Percentiles rank a stretch among this genome's conserved stretches.
phyloP scores from a whole-genome alignment of 2,888 invertebrate genomes.

The Eupithecia subfuscata region DNA sequence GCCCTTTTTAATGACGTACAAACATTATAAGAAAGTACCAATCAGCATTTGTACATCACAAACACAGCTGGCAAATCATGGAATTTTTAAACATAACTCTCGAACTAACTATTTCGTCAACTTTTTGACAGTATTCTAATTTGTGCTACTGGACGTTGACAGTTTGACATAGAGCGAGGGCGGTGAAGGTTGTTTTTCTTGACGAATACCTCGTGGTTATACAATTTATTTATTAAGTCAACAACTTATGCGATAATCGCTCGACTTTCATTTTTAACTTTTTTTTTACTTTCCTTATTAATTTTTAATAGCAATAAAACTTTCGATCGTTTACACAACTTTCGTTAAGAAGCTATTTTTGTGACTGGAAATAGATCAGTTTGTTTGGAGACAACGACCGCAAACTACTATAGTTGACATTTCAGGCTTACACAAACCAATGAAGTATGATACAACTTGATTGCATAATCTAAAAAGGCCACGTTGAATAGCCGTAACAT shows the following conservation, averaged over 20 bases:
- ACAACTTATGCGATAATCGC: slow-evolving; percentile 21
- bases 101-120: background rate
- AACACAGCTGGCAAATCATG: background rate
- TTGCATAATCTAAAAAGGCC: background rate
- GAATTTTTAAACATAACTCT: background rate
- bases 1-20: slow-evolving; percentile 8
- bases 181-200: background rate
- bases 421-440: background rate
- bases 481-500: background rate
- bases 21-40: slow-evolving; percentile 3
- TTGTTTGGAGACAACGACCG: background rate
- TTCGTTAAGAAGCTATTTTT: background rate
- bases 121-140: background rate
- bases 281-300: background rate
- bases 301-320: background rate
- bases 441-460: background rate
- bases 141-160: background rate
- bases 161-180: slow-evolving; percentile 4
- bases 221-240: slow-evolving; percentile 33
- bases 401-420: background rate
- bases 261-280: background rate
- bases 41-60: background rate
- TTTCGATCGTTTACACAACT: background rate
- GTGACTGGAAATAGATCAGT: background rate
- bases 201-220: slow-evolving; percentile 24